These are phyloP conservation scores for Dryas iulia DNA, from an alignment of 1,140 invertebrate genomes.

Conservation along the genomic window DNA sequence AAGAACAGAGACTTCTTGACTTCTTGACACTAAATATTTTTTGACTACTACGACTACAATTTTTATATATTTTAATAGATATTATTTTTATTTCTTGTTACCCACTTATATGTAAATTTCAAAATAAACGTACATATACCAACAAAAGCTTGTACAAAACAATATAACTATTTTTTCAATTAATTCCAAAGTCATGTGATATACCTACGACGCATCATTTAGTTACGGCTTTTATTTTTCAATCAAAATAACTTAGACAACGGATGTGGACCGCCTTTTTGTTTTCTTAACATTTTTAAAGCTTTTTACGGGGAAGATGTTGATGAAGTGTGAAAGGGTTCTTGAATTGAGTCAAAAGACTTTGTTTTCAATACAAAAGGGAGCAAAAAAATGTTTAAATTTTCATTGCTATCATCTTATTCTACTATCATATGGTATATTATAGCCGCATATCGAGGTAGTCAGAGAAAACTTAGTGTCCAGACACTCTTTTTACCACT, in stretches of 20 bases:
- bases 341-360: slow-evolving; percentile 63
- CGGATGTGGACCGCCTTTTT: slow-evolving; percentile 59
- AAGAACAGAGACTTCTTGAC: too few species aligned
- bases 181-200: slow-evolving; percentile 5
- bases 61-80: too few species aligned
- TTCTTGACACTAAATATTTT: too few species aligned
- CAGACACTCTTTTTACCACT: neutral
- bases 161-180: neutral
- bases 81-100: slow-evolving; percentile 10
- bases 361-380: slow-evolving; percentile 15
- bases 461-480: neutral
- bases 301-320: slow-evolving; percentile 49
- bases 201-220: slow-evolving; percentile 38
- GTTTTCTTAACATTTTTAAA: slow-evolving; percentile 39
- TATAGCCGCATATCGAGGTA: too few species aligned
- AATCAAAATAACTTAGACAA: slow-evolving; percentile 72
- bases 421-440: neutral
- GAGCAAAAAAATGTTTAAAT: neutral
- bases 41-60: too few species aligned
- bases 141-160: too few species aligned
- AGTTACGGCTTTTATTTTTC: slow-evolving; percentile 71
- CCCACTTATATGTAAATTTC: too few species aligned
- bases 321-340: slow-evolving; percentile 72
- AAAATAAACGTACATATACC: too few species aligned
- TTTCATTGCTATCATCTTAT: neutral